Percentiles rank a stretch among this genome's conserved stretches.
Evolutionary conservation across 2,113 vertebrate genomes (phyloP).

Genomic region (Plotosus lineatus): DNA sequence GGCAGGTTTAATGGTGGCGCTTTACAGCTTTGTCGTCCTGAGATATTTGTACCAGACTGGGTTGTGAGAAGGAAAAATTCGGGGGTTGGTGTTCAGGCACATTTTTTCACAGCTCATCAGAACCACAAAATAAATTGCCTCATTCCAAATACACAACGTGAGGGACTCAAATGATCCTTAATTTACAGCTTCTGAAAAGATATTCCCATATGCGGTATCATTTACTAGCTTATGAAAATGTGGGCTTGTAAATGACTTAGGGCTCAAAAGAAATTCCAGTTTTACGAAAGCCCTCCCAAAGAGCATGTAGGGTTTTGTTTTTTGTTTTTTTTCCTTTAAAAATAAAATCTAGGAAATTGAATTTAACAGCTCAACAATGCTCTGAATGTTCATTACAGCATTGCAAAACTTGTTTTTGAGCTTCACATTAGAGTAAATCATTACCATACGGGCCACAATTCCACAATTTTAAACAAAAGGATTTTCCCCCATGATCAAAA

Average conservation of each 20-base stretch:
- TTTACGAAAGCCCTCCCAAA: background rate
- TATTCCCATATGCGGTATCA: conserved; percentile 8
- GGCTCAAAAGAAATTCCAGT: conserved; percentile 5
- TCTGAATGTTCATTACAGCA: conserved; percentile 38
- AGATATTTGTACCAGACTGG: background rate
- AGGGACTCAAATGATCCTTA: background rate
- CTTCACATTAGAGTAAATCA: conserved; percentile 21
- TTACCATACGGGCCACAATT: conserved; percentile 28
- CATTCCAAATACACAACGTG: background rate
- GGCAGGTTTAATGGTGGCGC: background rate
- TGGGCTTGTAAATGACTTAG: conserved; percentile 14
- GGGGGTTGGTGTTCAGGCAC: background rate
- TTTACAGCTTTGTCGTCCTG: background rate
- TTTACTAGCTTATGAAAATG: conserved; percentile 4
- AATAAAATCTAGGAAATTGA: conserved; percentile 27
- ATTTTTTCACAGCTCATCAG: conserved; percentile 22
- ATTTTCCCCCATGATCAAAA: background rate
- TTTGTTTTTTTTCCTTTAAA: too few species aligned
- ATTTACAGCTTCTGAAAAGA: conserved; percentile 21
- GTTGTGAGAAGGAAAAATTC: background rate
- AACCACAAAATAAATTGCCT: conserved; percentile 1
- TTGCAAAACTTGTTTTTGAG: conserved; percentile 28
- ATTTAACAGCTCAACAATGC: conserved; percentile 13
- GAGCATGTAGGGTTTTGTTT: too few species aligned
- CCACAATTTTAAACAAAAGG: background rate